Evolutionary conservation across 2,888 invertebrate genomes (phyloP), one percentile per base, ranked within the genome.

Genomic region (Tryphoninae sp.): DNA sequence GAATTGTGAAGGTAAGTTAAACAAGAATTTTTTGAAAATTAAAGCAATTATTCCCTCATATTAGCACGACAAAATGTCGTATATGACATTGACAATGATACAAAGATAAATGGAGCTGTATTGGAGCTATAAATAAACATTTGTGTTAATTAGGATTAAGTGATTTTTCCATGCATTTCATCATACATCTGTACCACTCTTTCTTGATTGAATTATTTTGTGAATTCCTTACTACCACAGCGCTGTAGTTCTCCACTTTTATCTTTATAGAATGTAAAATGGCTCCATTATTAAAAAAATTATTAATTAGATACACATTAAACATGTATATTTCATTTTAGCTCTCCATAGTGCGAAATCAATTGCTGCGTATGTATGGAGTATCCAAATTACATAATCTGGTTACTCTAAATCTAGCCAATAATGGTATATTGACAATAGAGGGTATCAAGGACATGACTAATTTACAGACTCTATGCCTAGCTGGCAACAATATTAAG

Each of bases 401-500:
- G 73, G 95, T 96, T 53, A 95, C 96, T 58, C 92, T 98, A 83
- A 96, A 97, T 91, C 93, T 98, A 62, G 96, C 97, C 84, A 95
- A 97, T 90, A 98, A 98, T 93, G 96, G 96, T 69, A 97, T 98
- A 85, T 93, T 97, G 61, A 96, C 96, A 78, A 97, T 98, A 88
- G 98, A 98, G 92, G 98, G 98, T 9, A 93, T 98, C 13, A 97
- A 97, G 91, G 97, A 97, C 81, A 94, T 98, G 85, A 93, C 94
- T 72, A 95, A 96, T 89, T 93, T 98, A 80, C 95, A 95, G 89
- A 96, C 96, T 89, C 93, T 98, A 71, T 97, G 97, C 92, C 93
- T 98, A 76, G 95, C 96, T 92, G 97, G 96, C 83, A 98, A 98
- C 93, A 97, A 96, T 89, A 96, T 98, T 87, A 98, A 98, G 94